Percentiles rank a stretch among this genome's conserved stretches.
Conservation (phyloP, 2,888 invertebrate genomes). For the Erebia aethiops region DNA sequence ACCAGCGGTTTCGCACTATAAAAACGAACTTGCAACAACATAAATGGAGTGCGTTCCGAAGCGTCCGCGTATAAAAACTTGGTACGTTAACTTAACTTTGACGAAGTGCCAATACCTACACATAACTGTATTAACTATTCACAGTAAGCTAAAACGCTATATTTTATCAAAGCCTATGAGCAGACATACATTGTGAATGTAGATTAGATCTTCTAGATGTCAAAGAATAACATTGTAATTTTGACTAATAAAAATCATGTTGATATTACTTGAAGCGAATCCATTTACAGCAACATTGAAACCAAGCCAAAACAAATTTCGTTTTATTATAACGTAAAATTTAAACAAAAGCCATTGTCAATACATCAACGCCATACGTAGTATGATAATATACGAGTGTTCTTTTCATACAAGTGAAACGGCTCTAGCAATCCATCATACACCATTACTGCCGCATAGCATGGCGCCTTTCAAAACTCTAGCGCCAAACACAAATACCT, state of each 20-base stretch:
- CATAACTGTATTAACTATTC: constrained; percentile 2
- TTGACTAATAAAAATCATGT: too few species aligned
- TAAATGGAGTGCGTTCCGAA: constrained; percentile 11
- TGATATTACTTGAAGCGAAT: background rate
- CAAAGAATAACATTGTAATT: background rate
- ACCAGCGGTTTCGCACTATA: background rate
- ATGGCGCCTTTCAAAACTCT: constrained; percentile 34
- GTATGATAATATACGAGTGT: background rate
- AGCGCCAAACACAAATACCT: constrained; percentile 54
- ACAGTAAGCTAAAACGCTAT: background rate
- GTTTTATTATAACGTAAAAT: too few species aligned
- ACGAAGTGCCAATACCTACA: constrained; percentile 2
- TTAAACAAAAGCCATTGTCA: background rate
- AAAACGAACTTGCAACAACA: constrained; percentile 11
- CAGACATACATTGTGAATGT: background rate
- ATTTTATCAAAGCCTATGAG: background rate
- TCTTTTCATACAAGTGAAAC: constrained; percentile 22
- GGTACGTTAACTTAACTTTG: background rate
- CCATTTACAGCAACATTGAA: background rate
- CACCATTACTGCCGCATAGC: constrained; percentile 25
- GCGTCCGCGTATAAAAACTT: background rate
- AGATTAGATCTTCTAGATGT: background rate
- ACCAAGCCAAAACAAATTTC: background rate
- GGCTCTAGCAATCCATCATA: constrained; percentile 22
- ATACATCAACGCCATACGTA: background rate